Base-by-base conservation (phyloP, 2,113 vertebrate genomes). In the Alligator mississippiensis region DNA sequence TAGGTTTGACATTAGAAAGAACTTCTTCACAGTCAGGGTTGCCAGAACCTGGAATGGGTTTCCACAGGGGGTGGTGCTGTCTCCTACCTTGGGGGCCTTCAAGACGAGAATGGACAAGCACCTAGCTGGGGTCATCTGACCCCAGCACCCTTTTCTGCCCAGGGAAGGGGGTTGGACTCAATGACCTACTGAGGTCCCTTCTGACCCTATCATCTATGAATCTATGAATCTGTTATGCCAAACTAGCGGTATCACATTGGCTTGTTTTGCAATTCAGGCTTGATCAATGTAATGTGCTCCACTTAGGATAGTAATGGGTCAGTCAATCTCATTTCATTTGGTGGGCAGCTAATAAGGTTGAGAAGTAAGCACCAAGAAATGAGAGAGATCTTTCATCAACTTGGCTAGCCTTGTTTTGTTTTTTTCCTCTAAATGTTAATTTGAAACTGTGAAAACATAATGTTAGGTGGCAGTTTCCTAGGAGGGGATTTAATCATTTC, bases 341-440 rank as follows among this genome's bases (percentile, higher is more conserved):
- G 66, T 2, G 90, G 92, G 70, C 86, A 94, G 94, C 66, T 34
- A 75, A 47, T 7, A 2, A 95, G 30, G 85, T n/a, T 80, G 84
- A 18, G 77, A 94, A 94, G 75, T n/a, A 87, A 91, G 90, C 60
- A 77, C 64, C 61, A 77, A 95, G 93, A 80, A 77, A 58, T 75
- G 74, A 94, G 80, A 59, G 27, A 84, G 30, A 92, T 90, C 86
- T 94, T 95, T 92, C 87, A 82, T 54, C 62, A 84, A 95, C 70
- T 88, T 87, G 93, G 22, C 85, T 77, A 80, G 60, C 75, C 17
- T 85, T 70, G 55, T 85, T 93, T 93, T 81, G 72, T 47, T 47
- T 89, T 93, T 84, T 85, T 84, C 54, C 90, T 93, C 92, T 93
- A 95, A 95, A 97, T 77, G 87, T 68, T 97, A 97, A 97, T 96